phyloP scores from a whole-genome alignment of 2,797 vertebrate genomes.

The Sebastes cheni region DNA sequence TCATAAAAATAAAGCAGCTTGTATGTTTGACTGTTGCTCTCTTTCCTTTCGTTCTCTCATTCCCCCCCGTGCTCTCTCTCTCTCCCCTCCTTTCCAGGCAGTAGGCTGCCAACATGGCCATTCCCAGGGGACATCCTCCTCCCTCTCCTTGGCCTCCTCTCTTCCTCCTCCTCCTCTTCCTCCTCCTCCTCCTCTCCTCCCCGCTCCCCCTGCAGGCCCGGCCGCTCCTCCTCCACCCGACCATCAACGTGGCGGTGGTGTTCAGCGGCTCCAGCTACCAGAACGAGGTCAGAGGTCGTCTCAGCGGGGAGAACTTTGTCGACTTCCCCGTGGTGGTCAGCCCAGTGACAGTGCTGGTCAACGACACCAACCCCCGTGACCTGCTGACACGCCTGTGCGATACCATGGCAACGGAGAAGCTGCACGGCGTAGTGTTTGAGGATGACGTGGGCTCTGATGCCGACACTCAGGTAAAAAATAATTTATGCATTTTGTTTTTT shows the following conservation, averaged over 20 bases:
- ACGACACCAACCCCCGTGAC: constrained; percentile 94
- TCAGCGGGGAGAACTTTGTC: constrained; percentile 93
- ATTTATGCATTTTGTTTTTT: neutral
- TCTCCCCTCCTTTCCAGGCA: constrained; percentile 64
- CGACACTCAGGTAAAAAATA: constrained; percentile 83
- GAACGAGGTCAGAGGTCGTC: constrained; percentile 87
- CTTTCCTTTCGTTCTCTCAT: constrained; percentile 14
- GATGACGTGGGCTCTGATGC: constrained; percentile 92
- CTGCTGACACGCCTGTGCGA: constrained; percentile 92
- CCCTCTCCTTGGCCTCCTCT: constrained; percentile 71
- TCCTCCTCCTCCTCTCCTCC: constrained; percentile 69
- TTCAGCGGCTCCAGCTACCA: constrained; percentile 91
- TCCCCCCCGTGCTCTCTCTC: constrained; percentile 12
- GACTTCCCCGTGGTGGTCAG: constrained; percentile 94
- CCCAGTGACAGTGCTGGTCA: constrained; percentile 91
- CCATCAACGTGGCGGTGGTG: constrained; percentile 93
- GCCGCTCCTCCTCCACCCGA: constrained; percentile 83
- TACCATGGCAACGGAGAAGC: constrained; percentile 87
- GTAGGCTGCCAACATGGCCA: constrained; percentile 82
- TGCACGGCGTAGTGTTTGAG: constrained; percentile 95
- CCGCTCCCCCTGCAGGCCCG: constrained; percentile 65
- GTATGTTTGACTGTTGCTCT: constrained; percentile 47
- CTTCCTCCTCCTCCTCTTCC: constrained; percentile 69
- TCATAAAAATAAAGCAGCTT: constrained; percentile 56
- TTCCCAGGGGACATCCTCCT: constrained; percentile 66